Base-by-base conservation (phyloP, 2,888 invertebrate genomes). In the Pristionchus entomophagus region DNA sequence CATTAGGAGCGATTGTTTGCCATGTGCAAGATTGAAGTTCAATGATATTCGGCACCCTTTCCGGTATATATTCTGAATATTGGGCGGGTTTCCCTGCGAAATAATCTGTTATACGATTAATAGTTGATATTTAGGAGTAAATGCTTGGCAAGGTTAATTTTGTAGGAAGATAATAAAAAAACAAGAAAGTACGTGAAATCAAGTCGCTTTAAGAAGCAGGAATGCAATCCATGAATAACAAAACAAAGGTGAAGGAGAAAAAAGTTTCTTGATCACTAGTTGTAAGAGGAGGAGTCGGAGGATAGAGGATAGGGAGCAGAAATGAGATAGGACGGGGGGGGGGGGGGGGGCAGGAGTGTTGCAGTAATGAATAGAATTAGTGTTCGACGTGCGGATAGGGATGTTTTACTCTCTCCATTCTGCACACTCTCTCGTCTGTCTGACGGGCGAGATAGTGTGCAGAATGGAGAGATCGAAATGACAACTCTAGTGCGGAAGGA, bases 301-400 rank as follows among this genome's bases (percentile, higher is more conserved):
- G 53, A 53, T 32, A n/a, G 80, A 51, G 41, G 82, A 6, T 6
- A 35, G 69, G n/a, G 69, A 29, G 35, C 22, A 69, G 69, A 26
- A 69, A 82, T 29, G 82, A 59, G 59, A 26, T 22, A 59, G 59
- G 12, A 38, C 32, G 29, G 26, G 8, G 38, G 45, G 41, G 10
- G 19, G 29, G n/a, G 12, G 41, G 35, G 35, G 38, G 77, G 77
- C 45, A 77, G n/a, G 29, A 26, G 51, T 80, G 78, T 80, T 80
- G 78, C 82, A 38, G 82, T 82, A 82, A 82, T 82, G 82, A 82
- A 82, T 82, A 45, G 82, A 56, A 82, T 82, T 82, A 82, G 73
- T 73, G 73, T 73, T 73, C 41, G 41, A n/a, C 14, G 62, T 35
- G 38, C 3, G 1, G 29, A 17, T 12, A 29, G 59, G 59, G 59